A percentile compares a stretch with the other conserved stretches of the same genome.
Evolutionary conservation across 2,888 invertebrate genomes (phyloP).

Genomic region (Allacma fusca): DNA sequence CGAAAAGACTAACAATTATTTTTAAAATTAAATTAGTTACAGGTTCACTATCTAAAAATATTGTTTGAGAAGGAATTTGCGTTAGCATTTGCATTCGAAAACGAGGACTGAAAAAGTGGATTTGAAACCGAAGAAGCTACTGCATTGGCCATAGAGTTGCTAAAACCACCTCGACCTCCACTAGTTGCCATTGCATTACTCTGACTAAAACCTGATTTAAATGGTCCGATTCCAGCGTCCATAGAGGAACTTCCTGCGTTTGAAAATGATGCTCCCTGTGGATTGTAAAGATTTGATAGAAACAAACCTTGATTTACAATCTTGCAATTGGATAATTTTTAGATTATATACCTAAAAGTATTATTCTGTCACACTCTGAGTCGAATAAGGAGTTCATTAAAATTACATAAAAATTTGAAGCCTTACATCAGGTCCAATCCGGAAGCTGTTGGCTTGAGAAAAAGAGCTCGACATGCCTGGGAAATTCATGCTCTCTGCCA

Average conservation of each 20-base stretch:
- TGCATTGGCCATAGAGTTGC: neutral
- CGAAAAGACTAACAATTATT: too few species aligned
- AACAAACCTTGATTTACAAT: too few species aligned
- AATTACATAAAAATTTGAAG: neutral
- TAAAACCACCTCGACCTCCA: neutral
- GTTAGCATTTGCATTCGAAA: slow-evolving; percentile 1
- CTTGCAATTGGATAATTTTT: too few species aligned
- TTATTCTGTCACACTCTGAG: neutral
- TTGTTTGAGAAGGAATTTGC: neutral
- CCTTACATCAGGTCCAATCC: slow-evolving; percentile 13
- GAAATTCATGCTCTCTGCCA: neutral
- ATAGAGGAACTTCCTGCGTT: neutral
- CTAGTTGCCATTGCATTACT: slow-evolving; percentile 1
- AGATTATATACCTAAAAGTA: too few species aligned
- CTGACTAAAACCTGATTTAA: slow-evolving; percentile 5
- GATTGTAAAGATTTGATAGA: too few species aligned
- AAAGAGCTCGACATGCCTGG: slow-evolving; percentile 13
- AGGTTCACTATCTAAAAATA: too few species aligned
- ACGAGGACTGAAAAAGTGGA: neutral
- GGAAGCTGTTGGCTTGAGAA: neutral
- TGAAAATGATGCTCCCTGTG: neutral
- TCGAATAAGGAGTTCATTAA: neutral
- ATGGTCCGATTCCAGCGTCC: neutral
- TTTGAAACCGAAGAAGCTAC: neutral
- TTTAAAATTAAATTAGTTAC: too few species aligned